Evolutionary conservation across 2,113 vertebrate genomes (phyloP), one percentile per base, ranked within the genome.

Genomic region (Pterocles burchelli): DNA sequence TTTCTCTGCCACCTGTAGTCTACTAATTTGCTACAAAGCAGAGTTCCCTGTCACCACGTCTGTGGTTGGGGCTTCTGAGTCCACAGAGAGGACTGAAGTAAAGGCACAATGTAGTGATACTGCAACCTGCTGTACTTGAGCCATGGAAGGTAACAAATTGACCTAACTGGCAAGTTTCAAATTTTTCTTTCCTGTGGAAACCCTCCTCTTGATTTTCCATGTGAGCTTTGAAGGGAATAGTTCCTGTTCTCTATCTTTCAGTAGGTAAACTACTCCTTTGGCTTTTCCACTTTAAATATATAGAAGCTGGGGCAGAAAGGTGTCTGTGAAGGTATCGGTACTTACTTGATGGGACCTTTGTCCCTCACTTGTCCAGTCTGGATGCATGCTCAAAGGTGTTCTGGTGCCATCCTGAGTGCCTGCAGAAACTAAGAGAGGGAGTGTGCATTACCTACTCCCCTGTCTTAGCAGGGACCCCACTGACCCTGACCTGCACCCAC

Each of bases 361-460:
- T 70, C 26, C 49, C 55, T 84, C 38, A 28, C n/a, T 78, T 70
- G 11, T 79, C 21, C 26, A n/a, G 11, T 19, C 74, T 91, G 62
- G 17, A 26, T 71, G 20, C 38, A 45, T 6, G 5, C 25, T 84
- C 5, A 7, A 63, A 43, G 38, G 9, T 36, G 45, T 13, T 45
- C 29, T 45, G 38, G 17, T 48, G 31, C 26, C 41, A 71, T 16
- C 26, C 51, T n/a, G 38, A n/a, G 17, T 10, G 13, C 26, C 46
- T 43, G 31, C 10, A 34, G 51, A 49, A 88, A 55, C 14, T 62
- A 31, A 54, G 45, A 38, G 3, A 22, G 12, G 31, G 45, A 43
- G 29, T 0, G 1, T 11, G n/a, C 11, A 41, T 52, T 28, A 51
- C 29, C 41, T 34, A 9, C n/a, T 10, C 25, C 28, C 9, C 16